Conservation (phyloP, 2,113 vertebrate genomes). For the Propithecus coquereli region DNA sequence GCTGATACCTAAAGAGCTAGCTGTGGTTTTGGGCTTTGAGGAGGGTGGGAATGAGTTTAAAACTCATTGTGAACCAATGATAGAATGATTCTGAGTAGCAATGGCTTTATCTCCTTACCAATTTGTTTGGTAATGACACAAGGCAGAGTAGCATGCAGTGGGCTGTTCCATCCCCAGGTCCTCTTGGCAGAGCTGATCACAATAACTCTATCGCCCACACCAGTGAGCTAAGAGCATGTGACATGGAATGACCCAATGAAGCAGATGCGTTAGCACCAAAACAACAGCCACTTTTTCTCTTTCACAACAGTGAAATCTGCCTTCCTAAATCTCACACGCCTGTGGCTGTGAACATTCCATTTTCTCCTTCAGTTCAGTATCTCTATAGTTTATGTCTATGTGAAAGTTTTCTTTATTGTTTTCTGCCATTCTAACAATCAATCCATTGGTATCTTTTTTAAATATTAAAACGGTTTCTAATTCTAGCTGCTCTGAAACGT, state of each 20-base stretch:
- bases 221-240: neutral
- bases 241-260: neutral
- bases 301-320: neutral
- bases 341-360: neutral
- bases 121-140: neutral
- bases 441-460: neutral
- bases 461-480: slow-evolving; percentile 7
- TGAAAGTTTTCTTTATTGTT: neutral
- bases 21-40: neutral
- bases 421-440: slow-evolving; percentile 4
- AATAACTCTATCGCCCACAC: neutral
- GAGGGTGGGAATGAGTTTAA: neutral
- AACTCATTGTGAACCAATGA: neutral
- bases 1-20: neutral
- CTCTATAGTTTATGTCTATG: neutral
- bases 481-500: slow-evolving; percentile 17
- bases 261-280: slow-evolving; percentile 22
- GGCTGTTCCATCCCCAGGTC: too few relatives aligned
- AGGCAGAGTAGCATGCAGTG: neutral
- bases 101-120: neutral
- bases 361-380: neutral
- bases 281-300: neutral
- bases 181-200: neutral
- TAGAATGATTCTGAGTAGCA: neutral
- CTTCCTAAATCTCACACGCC: neutral